phyloP scores from a whole-genome alignment of 2,113 vertebrate species.

The Phylloscopus trochiloides region DNA sequence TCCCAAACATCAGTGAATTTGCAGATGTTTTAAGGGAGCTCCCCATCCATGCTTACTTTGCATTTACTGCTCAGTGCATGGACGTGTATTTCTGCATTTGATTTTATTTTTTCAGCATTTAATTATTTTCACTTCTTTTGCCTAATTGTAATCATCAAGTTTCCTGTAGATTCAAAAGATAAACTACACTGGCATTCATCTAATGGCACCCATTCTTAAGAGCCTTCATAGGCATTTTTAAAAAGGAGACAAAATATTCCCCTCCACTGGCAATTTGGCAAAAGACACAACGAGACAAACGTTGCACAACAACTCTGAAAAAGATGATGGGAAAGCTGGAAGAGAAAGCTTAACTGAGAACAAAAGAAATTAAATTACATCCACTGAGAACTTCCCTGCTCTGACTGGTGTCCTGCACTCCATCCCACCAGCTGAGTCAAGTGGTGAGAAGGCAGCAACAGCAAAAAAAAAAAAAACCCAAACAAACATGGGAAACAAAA shows the following conservation, averaged over 20 bases:
- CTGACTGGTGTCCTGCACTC: background rate
- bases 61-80: background rate
- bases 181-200: background rate
- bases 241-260: background rate
- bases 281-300: background rate
- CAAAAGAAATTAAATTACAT: background rate
- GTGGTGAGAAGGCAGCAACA: background rate
- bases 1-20: background rate
- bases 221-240: background rate
- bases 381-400: background rate
- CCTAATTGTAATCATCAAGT: background rate
- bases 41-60: background rate
- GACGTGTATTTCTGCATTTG: rapidly evolving
- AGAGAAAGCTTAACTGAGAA: background rate
- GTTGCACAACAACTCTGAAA: background rate
- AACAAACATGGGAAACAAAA: background rate
- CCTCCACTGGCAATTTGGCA: background rate
- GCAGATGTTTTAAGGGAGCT: background rate
- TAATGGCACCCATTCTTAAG: background rate
- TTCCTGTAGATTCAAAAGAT: background rate
- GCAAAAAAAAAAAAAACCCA: background rate
- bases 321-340: background rate
- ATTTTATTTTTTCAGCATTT: background rate
- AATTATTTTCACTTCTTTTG: background rate
- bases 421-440: background rate